phyloP scores from a whole-genome alignment of 2,113 vertebrate species.

The Pungitius pungitius region DNA sequence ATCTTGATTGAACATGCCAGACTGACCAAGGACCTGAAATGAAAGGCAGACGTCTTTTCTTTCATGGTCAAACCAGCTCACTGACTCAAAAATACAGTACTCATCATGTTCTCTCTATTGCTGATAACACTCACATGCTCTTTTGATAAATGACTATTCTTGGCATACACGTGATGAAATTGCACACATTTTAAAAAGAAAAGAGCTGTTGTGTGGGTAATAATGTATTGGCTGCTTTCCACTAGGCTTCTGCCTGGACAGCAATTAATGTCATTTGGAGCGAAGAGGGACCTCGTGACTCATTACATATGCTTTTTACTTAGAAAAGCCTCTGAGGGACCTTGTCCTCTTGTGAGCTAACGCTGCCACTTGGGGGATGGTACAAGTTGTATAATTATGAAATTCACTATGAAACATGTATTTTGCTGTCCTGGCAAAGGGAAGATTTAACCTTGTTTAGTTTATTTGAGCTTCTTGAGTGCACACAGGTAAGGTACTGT shows the following conservation, averaged over 20 bases:
- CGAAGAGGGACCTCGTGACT: constrained; percentile 66
- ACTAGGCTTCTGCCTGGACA: constrained; percentile 70
- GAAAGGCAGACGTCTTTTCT: constrained; percentile 20
- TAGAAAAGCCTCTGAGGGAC: constrained; percentile 60
- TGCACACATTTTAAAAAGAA: not conserved
- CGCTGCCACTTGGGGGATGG: constrained; percentile 61
- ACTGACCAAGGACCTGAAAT: constrained; percentile 21
- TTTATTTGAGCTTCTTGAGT: constrained; percentile 44
- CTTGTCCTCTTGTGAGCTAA: constrained; percentile 57
- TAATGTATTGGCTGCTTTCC: constrained; percentile 53
- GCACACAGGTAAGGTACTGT: too few relatives aligned
- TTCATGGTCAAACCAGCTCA: constrained; percentile 25
- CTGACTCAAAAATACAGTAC: constrained; percentile 7
- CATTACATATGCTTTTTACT: constrained; percentile 69
- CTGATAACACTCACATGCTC: not conserved
- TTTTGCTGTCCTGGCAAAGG: constrained; percentile 54
- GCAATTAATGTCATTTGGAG: constrained; percentile 73
- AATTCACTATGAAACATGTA: constrained; percentile 54
- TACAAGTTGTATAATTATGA: constrained; percentile 72
- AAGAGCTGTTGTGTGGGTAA: not conserved
- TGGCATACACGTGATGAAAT: constrained; percentile 19
- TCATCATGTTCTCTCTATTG: constrained; percentile 10
- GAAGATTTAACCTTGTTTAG: constrained; percentile 60
- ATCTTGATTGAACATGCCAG: constrained; percentile 44
- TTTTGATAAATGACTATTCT: constrained; percentile 6